Evolutionary conservation across 2,113 vertebrate species (phyloP).

Genomic region (Macquaria australasica): DNA sequence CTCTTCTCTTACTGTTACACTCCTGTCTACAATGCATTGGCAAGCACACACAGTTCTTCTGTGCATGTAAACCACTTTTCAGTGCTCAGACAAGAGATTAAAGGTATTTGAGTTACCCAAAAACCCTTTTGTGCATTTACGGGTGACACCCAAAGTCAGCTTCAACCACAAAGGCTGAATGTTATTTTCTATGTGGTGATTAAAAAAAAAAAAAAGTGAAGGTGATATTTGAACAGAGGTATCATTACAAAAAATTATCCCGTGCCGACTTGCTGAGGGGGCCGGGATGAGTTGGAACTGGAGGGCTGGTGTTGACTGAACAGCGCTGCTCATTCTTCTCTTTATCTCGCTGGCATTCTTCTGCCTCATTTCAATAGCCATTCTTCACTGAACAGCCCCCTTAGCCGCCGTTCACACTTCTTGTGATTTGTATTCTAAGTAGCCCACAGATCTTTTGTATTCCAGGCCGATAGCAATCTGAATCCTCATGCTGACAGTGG

Average conservation of each 20-base stretch:
- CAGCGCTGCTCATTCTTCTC: constrained; percentile 68
- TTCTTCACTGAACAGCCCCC: constrained; percentile 72
- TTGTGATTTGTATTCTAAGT: constrained; percentile 82
- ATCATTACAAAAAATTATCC: constrained; percentile 69
- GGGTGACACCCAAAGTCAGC: constrained; percentile 49
- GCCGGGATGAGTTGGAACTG: constrained; percentile 72
- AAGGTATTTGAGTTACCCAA: constrained; percentile 56
- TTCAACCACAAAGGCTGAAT: constrained; percentile 42
- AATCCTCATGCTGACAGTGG: constrained; percentile 55
- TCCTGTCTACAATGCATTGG: not conserved
- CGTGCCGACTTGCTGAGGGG: constrained; percentile 59
- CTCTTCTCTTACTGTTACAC: not conserved
- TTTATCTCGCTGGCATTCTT: constrained; percentile 81
- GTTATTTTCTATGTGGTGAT: constrained; percentile 48
- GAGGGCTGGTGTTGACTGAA: constrained; percentile 67
- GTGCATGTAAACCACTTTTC: constrained; percentile 32
- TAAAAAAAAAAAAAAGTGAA: constrained; percentile 49
- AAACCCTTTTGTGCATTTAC: constrained; percentile 42
- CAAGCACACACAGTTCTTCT: not conserved
- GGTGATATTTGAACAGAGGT: constrained; percentile 67
- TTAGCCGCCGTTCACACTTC: constrained; percentile 76
- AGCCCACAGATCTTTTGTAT: constrained; percentile 77
- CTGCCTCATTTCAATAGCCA: constrained; percentile 80
- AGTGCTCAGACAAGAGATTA: constrained; percentile 68
- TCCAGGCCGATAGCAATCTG: constrained; percentile 63